Conservation (phyloP, 2,888 invertebrate genomes). For the Sicus ferrugineus region DNA sequence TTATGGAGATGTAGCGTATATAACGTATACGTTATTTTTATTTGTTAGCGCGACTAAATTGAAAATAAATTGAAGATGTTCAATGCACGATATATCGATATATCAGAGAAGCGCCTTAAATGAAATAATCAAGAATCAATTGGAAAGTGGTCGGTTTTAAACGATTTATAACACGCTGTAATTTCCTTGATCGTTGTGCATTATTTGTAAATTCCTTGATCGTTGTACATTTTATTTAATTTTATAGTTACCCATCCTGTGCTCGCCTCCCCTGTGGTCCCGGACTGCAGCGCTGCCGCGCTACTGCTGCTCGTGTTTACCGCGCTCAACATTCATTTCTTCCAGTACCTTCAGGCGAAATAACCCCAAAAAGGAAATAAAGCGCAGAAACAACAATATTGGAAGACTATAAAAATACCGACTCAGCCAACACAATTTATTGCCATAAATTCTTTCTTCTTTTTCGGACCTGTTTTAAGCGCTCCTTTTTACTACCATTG, state of each 20-base stretch:
- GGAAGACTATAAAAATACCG: constrained; percentile 33
- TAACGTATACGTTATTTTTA: no score
- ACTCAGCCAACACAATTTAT: constrained; percentile 42
- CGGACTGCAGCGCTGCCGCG: background rate
- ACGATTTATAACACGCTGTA: no score
- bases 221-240: background rate
- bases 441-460: constrained; percentile 40
- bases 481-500: background rate
- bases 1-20: no score
- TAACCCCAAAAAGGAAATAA: constrained; percentile 15
- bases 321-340: constrained; percentile 24
- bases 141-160: no score
- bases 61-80: no score
- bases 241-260: background rate
- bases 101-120: no score
- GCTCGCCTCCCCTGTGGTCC: background rate
- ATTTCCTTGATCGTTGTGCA: no score
- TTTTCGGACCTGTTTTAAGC: constrained; percentile 1
- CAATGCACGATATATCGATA: no score
- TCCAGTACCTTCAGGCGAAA: constrained; percentile 22
- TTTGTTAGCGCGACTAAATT: no score
- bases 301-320: constrained; percentile 5
- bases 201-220: background rate
- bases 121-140: no score
- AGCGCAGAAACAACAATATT: constrained; percentile 32